A percentile compares a stretch with the other conserved stretches of the same genome.
These are phyloP conservation scores for Drosophila ogumai DNA, from an alignment of 1,140 invertebrate species.

Conservation along the genomic window DNA sequence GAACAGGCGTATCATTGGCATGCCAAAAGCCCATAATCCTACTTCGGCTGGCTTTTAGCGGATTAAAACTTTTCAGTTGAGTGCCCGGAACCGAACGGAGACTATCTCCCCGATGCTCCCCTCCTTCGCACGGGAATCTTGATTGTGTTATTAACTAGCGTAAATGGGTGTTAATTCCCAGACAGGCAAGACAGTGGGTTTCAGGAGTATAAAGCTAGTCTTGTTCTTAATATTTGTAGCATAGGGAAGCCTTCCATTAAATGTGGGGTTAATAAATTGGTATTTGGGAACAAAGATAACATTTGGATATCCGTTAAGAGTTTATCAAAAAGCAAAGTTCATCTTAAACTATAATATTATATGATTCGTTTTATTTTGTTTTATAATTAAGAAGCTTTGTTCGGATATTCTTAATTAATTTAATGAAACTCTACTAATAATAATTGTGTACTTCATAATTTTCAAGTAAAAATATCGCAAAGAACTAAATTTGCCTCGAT, in stretches of 20 bases:
- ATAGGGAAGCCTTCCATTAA: too few relatives aligned
- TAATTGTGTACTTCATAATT: too few relatives aligned
- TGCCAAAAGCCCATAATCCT: constrained; percentile 52
- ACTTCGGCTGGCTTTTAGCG: constrained; percentile 66
- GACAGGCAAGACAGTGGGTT: constrained; percentile 17
- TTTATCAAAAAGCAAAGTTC: too few relatives aligned
- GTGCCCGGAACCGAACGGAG: constrained; percentile 41
- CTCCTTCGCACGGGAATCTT: constrained; percentile 10
- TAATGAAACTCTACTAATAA: too few relatives aligned
- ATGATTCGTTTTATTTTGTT: too few relatives aligned
- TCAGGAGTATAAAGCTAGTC: not conserved
- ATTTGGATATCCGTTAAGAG: too few relatives aligned
- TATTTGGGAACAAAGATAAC: too few relatives aligned
- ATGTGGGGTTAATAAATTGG: too few relatives aligned
- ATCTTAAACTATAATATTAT: too few relatives aligned
- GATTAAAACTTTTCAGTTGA: constrained; percentile 70
- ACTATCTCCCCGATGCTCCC: not conserved
- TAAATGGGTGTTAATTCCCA: constrained; percentile 43
- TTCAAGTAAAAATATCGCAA: not conserved
- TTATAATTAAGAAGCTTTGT: too few relatives aligned
- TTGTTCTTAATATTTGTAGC: too few relatives aligned
- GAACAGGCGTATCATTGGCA: constrained; percentile 54
- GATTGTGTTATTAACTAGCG: constrained; percentile 52
- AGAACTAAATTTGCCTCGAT: not conserved
- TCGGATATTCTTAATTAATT: too few relatives aligned